These are phyloP conservation scores for Cynopterus brachyotis DNA, from an alignment of 2,113 vertebrate species.

Conservation along the genomic window DNA sequence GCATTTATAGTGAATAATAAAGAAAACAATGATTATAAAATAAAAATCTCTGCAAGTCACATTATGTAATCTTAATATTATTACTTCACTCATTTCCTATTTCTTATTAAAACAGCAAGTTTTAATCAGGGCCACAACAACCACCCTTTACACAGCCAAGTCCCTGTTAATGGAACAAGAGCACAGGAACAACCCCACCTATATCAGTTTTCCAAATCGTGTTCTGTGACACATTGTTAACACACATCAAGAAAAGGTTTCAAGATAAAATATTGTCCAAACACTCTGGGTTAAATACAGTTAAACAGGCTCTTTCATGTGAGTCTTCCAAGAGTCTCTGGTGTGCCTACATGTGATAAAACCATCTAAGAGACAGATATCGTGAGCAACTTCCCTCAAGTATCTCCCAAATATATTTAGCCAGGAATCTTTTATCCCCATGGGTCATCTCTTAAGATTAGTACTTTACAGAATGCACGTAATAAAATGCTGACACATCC, in stretches of 20 bases:
- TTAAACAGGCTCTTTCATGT: neutral
- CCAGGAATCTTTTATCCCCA: neutral
- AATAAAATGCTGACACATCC: neutral
- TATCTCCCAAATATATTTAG: neutral
- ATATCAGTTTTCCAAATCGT: neutral
- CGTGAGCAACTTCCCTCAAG: neutral
- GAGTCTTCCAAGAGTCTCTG: neutral
- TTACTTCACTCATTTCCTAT: neutral
- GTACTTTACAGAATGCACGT: neutral
- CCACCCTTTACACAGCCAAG: neutral
- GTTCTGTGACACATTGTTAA: neutral
- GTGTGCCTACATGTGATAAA: fast-evolving
- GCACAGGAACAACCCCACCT: neutral
- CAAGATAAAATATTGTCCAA: neutral
- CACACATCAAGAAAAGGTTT: neutral
- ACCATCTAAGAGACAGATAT: neutral
- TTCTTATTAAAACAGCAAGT: neutral
- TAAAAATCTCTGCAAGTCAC: neutral
- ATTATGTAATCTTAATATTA: neutral
- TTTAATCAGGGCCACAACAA: neutral
- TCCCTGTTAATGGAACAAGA: neutral
- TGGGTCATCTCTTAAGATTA: neutral
- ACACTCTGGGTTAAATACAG: neutral
- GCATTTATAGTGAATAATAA: neutral
- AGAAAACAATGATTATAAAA: neutral